Conservation (phyloP, 2,888 invertebrate genomes). For the Hofmannophila pseudospretella region DNA sequence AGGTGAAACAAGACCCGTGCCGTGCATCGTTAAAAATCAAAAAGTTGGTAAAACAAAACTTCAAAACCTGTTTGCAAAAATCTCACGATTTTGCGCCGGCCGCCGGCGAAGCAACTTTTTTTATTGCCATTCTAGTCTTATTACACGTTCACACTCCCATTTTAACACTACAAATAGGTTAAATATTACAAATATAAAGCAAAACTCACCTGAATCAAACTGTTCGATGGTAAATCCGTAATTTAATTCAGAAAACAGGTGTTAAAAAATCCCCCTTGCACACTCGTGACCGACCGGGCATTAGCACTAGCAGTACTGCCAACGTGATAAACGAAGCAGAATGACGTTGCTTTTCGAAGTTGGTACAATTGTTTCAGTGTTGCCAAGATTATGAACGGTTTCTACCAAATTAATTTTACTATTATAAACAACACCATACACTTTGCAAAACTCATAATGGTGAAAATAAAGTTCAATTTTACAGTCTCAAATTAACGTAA, state of each 20-base stretch:
- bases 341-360: constrained; percentile 13
- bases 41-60: constrained; percentile 36
- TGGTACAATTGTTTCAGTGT: constrained; percentile 6
- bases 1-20: constrained; percentile 12
- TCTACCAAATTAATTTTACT: constrained; percentile 1
- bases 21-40: constrained; percentile 34
- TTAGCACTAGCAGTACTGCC: constrained; percentile 59
- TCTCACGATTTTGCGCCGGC: constrained; percentile 52
- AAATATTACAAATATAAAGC: constrained; percentile 5
- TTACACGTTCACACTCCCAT: constrained; percentile 14
- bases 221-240: constrained; percentile 29
- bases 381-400: constrained; percentile 8
- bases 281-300: constrained; percentile 71
- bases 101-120: constrained; percentile 37
- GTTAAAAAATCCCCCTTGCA: constrained; percentile 35
- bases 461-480: no score
- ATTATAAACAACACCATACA: no score
- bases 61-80: constrained; percentile 59
- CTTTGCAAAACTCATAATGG: no score
- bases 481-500: no score
- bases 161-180: constrained; percentile 8
- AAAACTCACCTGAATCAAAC: constrained; percentile 33
- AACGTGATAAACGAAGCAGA: constrained; percentile 33
- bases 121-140: constrained; percentile 3
- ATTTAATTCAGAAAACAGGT: constrained; percentile 30